phyloP scores from a whole-genome alignment of 2,888 invertebrate species.

The Macrophya annulata region DNA sequence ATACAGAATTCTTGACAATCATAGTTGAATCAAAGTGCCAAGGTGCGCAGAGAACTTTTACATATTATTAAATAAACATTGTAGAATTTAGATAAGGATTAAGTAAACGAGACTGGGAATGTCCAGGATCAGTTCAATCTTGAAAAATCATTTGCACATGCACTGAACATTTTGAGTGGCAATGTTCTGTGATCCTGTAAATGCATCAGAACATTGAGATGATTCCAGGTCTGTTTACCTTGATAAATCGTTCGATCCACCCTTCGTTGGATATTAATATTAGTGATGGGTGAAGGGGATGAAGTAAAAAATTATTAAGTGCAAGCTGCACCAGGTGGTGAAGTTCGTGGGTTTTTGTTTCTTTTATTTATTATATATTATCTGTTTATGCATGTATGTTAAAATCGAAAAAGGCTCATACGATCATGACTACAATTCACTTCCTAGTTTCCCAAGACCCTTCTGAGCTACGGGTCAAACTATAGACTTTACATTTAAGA shows the following conservation, averaged over 20 bases:
- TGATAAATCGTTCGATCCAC: slow-evolving; percentile 36
- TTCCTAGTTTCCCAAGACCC: slow-evolving; percentile 60
- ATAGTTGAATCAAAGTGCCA: slow-evolving; percentile 9
- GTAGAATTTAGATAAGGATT: slow-evolving; percentile 72
- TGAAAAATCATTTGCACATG: neutral
- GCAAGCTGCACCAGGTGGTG: slow-evolving; percentile 18
- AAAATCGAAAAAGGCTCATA: slow-evolving; percentile 18
- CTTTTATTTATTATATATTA: neutral
- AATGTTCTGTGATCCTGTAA: neutral
- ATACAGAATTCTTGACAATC: neutral
- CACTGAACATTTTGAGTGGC: too few relatives aligned
- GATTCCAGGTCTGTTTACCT: slow-evolving; percentile 8
- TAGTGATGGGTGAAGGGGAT: neutral
- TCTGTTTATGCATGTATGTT: slow-evolving; percentile 10
- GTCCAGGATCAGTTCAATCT: slow-evolving; percentile 60
- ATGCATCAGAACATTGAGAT: neutral
- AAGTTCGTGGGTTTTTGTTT: neutral
- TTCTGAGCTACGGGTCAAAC: slow-evolving; percentile 35
- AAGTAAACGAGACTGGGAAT: slow-evolving; percentile 73
- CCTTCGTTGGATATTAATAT: slow-evolving; percentile 31
- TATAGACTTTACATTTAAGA: slow-evolving; percentile 59
- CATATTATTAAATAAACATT: too few relatives aligned
- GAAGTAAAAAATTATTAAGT: slow-evolving; percentile 26
- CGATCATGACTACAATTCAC: slow-evolving; percentile 30
- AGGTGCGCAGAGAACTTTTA: neutral